Percentiles rank a stretch among this genome's conserved stretches.
Conservation (phyloP, 2,113 vertebrate genomes). For the Oxyura jamaicensis region DNA sequence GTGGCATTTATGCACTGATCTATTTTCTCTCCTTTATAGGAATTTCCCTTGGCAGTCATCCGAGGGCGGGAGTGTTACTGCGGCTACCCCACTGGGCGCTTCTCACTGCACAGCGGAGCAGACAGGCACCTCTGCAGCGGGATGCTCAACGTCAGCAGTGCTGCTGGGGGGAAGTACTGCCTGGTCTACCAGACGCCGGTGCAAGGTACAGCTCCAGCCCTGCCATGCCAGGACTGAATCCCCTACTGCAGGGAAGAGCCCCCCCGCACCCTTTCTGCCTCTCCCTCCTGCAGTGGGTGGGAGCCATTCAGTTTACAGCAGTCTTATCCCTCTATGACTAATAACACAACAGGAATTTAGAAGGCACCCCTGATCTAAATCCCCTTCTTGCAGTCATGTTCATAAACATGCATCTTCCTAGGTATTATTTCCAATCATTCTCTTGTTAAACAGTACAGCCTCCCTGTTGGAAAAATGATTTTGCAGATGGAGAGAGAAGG, state of each 20-base stretch:
- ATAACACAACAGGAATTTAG: rapidly evolving
- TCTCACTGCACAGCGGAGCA: slow-evolving; percentile 73
- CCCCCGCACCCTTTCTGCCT: too few relatives aligned
- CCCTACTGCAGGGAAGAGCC: background rate
- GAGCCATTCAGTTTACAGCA: rapidly evolving
- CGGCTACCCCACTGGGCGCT: slow-evolving; percentile 80
- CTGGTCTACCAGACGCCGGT: slow-evolving; percentile 92
- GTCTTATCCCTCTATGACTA: rapidly evolving
- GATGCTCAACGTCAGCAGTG: background rate
- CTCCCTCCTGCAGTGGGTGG: rapidly evolving
- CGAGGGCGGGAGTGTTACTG: slow-evolving; percentile 85
- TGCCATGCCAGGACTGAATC: rapidly evolving
- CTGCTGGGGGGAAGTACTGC: slow-evolving; percentile 63
- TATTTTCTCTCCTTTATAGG: slow-evolving; percentile 68
- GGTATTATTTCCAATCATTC: background rate
- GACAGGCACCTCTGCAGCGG: slow-evolving; percentile 74
- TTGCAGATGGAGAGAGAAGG: background rate
- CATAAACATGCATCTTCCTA: background rate
- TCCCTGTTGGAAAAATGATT: background rate
- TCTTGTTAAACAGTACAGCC: background rate
- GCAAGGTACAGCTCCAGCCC: slow-evolving; percentile 79
- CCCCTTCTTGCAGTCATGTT: rapidly evolving
- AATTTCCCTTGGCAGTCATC: slow-evolving; percentile 89
- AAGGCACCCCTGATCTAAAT: background rate
- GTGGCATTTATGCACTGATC: background rate